phyloP scores from a whole-genome alignment of 2,113 vertebrate species.

The Rattus rattus region DNA sequence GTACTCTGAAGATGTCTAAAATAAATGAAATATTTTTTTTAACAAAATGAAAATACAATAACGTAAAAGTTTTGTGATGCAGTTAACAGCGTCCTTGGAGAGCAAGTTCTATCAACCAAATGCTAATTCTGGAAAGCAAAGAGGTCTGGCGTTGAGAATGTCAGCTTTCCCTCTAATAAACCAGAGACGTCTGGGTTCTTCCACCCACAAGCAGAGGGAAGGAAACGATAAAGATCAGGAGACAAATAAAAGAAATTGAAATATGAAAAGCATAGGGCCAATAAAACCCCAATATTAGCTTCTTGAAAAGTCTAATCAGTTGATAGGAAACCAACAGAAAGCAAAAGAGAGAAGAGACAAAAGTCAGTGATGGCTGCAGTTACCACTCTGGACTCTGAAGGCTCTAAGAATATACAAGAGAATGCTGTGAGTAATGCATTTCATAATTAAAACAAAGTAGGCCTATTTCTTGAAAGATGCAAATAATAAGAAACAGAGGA shows the following conservation, averaged over 20 bases:
- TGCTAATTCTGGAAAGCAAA: neutral
- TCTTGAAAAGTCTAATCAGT: neutral
- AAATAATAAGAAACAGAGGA: neutral
- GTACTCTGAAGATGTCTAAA: neutral
- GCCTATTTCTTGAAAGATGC: neutral
- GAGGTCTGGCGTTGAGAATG: neutral
- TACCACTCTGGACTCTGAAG: neutral
- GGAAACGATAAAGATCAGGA: neutral
- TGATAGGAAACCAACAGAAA: neutral
- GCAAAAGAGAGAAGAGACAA: neutral
- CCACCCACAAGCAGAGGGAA: neutral
- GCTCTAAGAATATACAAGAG: neutral
- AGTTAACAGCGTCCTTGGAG: neutral
- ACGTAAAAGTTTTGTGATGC: neutral
- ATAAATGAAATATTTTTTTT: slow-evolving; percentile 19
- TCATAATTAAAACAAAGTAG: slow-evolving; percentile 13
- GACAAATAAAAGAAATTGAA: neutral
- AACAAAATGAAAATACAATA: slow-evolving; percentile 21
- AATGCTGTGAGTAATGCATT: neutral
- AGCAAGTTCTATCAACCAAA: neutral
- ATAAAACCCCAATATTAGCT: neutral
- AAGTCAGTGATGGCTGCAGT: neutral
- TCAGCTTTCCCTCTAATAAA: neutral
- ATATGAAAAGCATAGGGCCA: neutral
- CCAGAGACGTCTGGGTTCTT: neutral